phyloP scores from a whole-genome alignment of 2,113 vertebrate species.

The Oriolus oriolus region DNA sequence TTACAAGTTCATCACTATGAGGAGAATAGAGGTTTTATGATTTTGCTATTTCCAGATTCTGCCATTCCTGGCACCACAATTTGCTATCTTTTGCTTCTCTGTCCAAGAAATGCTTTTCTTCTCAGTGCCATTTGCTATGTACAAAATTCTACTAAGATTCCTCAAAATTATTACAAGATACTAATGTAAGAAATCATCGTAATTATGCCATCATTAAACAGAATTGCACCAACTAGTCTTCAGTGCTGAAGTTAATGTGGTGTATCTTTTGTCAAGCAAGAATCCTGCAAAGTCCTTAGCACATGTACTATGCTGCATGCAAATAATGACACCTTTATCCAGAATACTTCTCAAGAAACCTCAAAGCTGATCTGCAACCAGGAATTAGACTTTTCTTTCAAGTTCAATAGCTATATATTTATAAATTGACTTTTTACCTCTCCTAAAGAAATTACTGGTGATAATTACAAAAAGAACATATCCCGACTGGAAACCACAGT shows the following conservation, averaged over 20 bases:
- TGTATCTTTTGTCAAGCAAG: neutral
- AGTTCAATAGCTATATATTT: neutral
- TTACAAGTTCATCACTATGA: neutral
- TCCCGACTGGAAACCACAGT: fast-evolving
- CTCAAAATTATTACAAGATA: neutral
- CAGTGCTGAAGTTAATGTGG: neutral
- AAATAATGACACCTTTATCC: neutral
- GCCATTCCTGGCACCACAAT: neutral
- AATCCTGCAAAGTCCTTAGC: neutral
- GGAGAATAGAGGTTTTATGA: neutral
- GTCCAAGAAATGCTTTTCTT: neutral
- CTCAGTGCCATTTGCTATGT: neutral
- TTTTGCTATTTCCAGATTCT: neutral
- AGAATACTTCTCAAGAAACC: neutral
- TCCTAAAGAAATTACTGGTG: neutral
- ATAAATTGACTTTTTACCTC: neutral
- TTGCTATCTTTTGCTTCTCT: neutral
- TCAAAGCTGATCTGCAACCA: neutral
- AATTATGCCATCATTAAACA: neutral
- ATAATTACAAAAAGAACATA: neutral
- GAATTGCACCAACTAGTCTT: neutral
- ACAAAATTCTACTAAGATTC: neutral
- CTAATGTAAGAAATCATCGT: neutral
- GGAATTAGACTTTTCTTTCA: neutral
- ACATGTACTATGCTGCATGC: neutral